Evolutionary conservation across 2,113 vertebrate genomes (phyloP).

Genomic region (Chloropsis cyanopogon): DNA sequence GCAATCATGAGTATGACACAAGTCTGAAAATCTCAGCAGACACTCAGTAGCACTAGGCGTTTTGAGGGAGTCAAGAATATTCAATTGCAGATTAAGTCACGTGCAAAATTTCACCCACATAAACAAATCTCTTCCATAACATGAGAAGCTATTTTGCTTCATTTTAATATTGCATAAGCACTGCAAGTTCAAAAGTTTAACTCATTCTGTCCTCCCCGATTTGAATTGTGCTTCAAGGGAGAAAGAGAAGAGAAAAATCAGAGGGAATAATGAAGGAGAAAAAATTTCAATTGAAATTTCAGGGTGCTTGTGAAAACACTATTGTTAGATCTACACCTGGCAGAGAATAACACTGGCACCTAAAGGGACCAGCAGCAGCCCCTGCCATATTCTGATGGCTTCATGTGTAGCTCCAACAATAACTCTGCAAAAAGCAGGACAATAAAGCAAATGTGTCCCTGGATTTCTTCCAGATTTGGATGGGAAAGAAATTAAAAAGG

Average conservation of each 20-base stretch:
- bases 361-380: not conserved
- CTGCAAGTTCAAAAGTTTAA: slow-evolving; percentile 50
- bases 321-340: not conserved
- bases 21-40: not conserved
- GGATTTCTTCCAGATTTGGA: not conserved
- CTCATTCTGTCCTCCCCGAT: slow-evolving; percentile 4
- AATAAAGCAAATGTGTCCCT: not conserved
- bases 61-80: not conserved
- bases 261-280: not conserved
- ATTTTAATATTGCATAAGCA: slow-evolving; percentile 54
- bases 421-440: not conserved
- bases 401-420: not conserved
- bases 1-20: not conserved
- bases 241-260: slow-evolving; percentile 21
- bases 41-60: not conserved
- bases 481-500: not conserved
- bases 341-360: not conserved
- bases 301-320: not conserved
- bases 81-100: not conserved
- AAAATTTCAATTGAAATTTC: not conserved
- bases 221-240: slow-evolving; percentile 25
- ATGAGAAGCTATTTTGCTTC: not conserved
- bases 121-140: slow-evolving; percentile 3
- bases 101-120: slow-evolving; percentile 24
- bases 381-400: not conserved